Evolutionary conservation across 2,888 invertebrate species (phyloP).

Genomic region (Coenonympha glycerion): DNA sequence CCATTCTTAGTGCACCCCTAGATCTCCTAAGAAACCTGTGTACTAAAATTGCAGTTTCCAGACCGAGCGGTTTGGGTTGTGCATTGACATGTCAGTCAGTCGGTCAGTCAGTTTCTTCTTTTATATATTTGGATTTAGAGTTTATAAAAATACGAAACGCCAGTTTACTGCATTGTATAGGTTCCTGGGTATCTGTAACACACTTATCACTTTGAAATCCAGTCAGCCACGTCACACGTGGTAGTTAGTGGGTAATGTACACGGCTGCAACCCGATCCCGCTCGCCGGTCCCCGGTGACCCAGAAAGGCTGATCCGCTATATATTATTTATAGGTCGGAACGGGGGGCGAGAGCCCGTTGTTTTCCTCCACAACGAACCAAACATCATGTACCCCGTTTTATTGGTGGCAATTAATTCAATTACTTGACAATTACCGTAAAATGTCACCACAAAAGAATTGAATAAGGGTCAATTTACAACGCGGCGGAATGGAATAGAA

Average conservation of each 20-base stretch:
- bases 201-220: constrained; percentile 19
- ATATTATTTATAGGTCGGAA: constrained; percentile 27
- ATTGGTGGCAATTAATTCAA: constrained; percentile 5
- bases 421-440: background rate
- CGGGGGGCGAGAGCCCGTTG: constrained; percentile 10
- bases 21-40: too few relatives aligned
- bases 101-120: too few relatives aligned
- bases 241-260: constrained; percentile 6
- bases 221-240: constrained; percentile 8
- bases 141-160: too few relatives aligned
- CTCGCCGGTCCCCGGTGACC: constrained; percentile 26
- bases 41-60: too few relatives aligned
- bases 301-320: constrained; percentile 28
- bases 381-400: constrained; percentile 16
- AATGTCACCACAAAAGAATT: too few relatives aligned
- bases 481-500: too few relatives aligned
- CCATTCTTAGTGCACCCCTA: too few relatives aligned
- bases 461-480: background rate
- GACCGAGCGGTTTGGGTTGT: too few relatives aligned
- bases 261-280: constrained; percentile 22
- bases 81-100: too few relatives aligned
- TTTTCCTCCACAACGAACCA: constrained; percentile 15
- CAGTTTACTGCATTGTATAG: too few relatives aligned
- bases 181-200: too few relatives aligned
- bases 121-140: too few relatives aligned